phyloP scores from a whole-genome alignment of 2,113 vertebrate genomes.

The Toxostoma redivivum region DNA sequence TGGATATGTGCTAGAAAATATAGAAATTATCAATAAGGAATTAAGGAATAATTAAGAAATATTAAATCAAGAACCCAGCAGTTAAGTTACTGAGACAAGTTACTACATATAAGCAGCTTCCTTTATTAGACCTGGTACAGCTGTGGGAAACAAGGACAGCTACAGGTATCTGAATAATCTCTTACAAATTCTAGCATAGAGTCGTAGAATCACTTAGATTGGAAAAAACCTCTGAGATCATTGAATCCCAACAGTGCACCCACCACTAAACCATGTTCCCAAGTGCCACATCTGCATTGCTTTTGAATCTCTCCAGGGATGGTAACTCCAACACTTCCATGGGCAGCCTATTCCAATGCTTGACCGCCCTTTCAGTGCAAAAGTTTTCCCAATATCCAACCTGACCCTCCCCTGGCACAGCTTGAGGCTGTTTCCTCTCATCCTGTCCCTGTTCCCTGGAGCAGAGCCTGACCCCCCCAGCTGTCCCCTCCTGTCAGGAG shows the following conservation, averaged over 20 bases:
- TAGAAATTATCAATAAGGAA: background rate
- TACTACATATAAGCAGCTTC: background rate
- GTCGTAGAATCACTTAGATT: background rate
- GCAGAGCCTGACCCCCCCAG: rapidly evolving
- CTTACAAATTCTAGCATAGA: background rate
- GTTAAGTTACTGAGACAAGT: background rate
- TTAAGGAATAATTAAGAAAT: background rate
- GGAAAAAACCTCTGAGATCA: background rate
- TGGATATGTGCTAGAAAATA: background rate
- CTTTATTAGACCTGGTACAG: background rate
- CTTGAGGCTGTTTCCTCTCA: rapidly evolving
- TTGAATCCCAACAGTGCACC: background rate
- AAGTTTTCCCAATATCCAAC: background rate
- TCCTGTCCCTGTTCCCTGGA: background rate
- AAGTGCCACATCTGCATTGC: background rate
- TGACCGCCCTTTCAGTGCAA: background rate
- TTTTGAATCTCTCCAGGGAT: background rate
- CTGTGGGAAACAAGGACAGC: background rate
- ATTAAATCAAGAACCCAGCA: background rate
- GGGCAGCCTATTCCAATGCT: background rate
- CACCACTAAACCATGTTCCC: background rate
- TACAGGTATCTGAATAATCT: background rate
- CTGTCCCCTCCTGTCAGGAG: background rate
- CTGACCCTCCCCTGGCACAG: background rate
- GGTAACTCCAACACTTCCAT: background rate